Evolutionary conservation across 1,140 invertebrate species (phyloP).

Genomic region (Plectrocnemia conspersa): DNA sequence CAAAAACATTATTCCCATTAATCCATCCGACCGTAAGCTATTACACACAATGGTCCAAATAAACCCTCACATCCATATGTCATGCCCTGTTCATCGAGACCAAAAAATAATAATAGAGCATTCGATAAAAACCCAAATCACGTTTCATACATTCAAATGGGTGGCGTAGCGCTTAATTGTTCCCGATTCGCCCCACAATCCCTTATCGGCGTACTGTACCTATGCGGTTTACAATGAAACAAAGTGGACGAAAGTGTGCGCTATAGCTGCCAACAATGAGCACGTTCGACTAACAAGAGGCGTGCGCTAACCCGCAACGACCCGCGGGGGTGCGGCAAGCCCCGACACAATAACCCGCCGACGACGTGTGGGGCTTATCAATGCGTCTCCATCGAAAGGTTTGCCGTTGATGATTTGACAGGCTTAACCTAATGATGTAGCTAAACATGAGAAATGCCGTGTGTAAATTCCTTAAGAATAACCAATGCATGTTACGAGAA

Average conservation of each 20-base stretch:
- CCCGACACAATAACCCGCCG: not conserved
- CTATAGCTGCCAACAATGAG: slow-evolving; percentile 18
- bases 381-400: not conserved
- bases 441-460: too few species aligned
- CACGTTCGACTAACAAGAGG: slow-evolving; percentile 17
- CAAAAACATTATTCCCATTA: too few species aligned
- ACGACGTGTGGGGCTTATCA: not conserved
- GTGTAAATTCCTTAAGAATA: too few species aligned
- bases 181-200: not conserved
- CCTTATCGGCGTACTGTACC: not conserved
- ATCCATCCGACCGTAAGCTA: too few species aligned
- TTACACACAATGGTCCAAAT: too few species aligned
- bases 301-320: slow-evolving; percentile 6
- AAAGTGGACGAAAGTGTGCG: slow-evolving; percentile 15
- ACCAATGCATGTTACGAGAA: too few species aligned
- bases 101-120: too few species aligned
- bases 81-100: too few species aligned
- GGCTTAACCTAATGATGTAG: too few species aligned
- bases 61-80: too few species aligned
- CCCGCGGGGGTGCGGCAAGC: not conserved
- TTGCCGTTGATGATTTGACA: not conserved
- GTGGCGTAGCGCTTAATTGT: not conserved
- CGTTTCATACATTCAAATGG: not conserved
- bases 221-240: slow-evolving; percentile 10
- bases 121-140: too few species aligned